phyloP scores from a whole-genome alignment of 1,140 invertebrate species.

The Araneus ventricosus region DNA sequence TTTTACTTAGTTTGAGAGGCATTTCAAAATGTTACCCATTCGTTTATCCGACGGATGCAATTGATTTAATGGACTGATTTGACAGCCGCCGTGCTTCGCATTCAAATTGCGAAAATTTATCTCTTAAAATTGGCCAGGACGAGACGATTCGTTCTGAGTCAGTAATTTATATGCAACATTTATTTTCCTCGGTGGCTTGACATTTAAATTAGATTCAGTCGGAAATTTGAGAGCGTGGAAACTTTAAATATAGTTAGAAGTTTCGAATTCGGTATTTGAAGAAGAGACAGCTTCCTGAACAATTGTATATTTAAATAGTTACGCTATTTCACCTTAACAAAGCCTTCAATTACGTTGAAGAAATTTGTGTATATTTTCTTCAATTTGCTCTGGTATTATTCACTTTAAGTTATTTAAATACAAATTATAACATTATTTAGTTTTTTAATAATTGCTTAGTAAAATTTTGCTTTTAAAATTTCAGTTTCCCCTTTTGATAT shows the following conservation, averaged over 20 bases:
- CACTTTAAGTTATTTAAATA: too few species aligned
- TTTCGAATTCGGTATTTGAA: not conserved
- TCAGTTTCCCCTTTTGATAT: too few species aligned
- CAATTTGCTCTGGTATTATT: too few species aligned
- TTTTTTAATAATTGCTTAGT: too few species aligned
- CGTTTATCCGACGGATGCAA: not conserved
- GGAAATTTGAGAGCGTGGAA: not conserved
- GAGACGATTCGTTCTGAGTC: not conserved
- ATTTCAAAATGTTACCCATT: not conserved
- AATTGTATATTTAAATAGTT: not conserved
- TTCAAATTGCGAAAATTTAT: not conserved
- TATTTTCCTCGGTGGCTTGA: not conserved
- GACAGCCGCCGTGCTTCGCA: not conserved
- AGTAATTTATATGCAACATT: not conserved
- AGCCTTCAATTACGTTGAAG: too few species aligned
- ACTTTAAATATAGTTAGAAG: not conserved
- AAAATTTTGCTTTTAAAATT: too few species aligned
- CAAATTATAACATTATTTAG: too few species aligned
- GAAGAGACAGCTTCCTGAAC: not conserved
- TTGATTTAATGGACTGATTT: not conserved
- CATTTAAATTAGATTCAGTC: not conserved
- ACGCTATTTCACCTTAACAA: too few species aligned
- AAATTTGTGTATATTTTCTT: too few species aligned
- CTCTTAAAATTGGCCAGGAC: not conserved
- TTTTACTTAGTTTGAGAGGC: not conserved